A percentile compares a stretch with the other conserved stretches of the same genome.
phyloP scores from a whole-genome alignment of 1,140 invertebrate genomes.

The Vollenhovia emeryi region DNA sequence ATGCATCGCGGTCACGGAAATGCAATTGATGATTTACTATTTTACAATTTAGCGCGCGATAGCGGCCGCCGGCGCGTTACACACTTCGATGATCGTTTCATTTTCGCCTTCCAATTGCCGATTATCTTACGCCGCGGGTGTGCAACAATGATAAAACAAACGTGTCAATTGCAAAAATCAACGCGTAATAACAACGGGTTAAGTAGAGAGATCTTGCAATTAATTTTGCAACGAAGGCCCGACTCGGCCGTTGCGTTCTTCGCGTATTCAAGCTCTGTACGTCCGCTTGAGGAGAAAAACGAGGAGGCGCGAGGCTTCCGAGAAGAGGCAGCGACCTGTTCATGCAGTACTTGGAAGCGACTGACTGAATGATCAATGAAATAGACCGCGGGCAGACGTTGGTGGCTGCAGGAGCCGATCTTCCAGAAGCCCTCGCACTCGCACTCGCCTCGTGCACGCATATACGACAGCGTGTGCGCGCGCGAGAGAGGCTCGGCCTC shows the following conservation, averaged over 20 bases:
- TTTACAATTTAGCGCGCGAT: slow-evolving; percentile 46
- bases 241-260: background rate
- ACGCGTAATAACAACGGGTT: background rate
- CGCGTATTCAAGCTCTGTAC: slow-evolving; percentile 2
- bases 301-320: slow-evolving; percentile 17
- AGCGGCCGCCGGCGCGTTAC: slow-evolving; percentile 27
- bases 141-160: background rate
- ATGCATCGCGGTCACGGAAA: slow-evolving; percentile 17
- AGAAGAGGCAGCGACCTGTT: slow-evolving; percentile 31
- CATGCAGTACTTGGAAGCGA: slow-evolving; percentile 75
- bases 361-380: slow-evolving; percentile 83
- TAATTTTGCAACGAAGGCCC: background rate
- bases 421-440: slow-evolving; percentile 52
- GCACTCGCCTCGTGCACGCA: slow-evolving; percentile 46
- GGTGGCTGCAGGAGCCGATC: slow-evolving; percentile 49
- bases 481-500: background rate
- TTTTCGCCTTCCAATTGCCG: slow-evolving; percentile 31
- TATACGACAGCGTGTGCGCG: slow-evolving; percentile 12
- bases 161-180: background rate
- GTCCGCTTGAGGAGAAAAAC: background rate
- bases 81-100: slow-evolving; percentile 38
- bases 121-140: slow-evolving; percentile 18
- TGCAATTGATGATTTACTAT: slow-evolving; percentile 58
- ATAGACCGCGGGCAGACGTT: slow-evolving; percentile 76
- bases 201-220: background rate